phyloP scores from a whole-genome alignment of 23 tunicate genomes.

The Oikopleura albicans region DNA sequence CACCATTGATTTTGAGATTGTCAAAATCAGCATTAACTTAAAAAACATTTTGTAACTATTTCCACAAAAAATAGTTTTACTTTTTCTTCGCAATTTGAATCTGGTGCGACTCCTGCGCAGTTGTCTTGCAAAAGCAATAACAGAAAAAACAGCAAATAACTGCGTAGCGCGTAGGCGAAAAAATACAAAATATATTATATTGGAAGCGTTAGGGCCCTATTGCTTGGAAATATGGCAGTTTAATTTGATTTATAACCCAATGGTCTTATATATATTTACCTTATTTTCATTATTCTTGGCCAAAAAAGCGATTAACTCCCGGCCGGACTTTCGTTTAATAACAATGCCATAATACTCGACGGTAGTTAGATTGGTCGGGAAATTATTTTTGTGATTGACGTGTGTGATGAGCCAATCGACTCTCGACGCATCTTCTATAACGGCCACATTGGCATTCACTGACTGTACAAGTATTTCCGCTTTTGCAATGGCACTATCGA shows the following conservation, averaged over 20 bases:
- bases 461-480: neutral
- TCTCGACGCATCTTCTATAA: slow-evolving; percentile 3
- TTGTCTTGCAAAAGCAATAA: too few species aligned
- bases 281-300: neutral
- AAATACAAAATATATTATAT: too few species aligned
- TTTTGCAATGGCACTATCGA: neutral
- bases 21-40: neutral
- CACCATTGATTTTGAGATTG: neutral
- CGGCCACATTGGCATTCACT: slow-evolving; percentile 13
- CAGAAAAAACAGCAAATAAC: too few species aligned
- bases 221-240: too few species aligned
- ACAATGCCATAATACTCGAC: neutral
- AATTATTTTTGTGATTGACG: neutral
- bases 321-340: neutral
- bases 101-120: too few species aligned
- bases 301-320: neutral
- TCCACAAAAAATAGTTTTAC: too few species aligned
- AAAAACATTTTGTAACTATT: neutral
- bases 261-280: too few species aligned
- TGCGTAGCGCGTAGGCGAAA: too few species aligned
- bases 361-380: neutral
- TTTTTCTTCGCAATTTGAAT: too few species aligned
- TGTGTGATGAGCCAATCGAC: neutral
- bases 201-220: too few species aligned
- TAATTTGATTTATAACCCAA: too few species aligned